Base-by-base conservation (phyloP, 2,888 invertebrate genomes). In the Erebia epiphron region DNA sequence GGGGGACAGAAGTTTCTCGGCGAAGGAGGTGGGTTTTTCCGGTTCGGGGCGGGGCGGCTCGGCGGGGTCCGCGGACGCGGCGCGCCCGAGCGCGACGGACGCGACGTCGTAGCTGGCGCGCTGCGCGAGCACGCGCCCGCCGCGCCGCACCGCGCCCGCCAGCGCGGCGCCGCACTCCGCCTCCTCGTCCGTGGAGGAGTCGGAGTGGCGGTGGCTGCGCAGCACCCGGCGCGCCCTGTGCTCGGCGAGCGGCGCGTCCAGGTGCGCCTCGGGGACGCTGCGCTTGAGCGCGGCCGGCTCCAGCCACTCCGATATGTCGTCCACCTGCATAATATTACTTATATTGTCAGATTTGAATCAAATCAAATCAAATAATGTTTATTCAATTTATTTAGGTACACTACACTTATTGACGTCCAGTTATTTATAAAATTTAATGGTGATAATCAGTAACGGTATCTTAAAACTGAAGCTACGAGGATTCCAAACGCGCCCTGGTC, bases 261-360 rank as follows among this genome's bases (percentile, higher is more conserved):
- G 86, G 3, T 86, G 84, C 0, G 81, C 70, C 79, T 82, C 89
- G 21, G 89, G 88, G 70, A 82, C 82, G 62, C 83, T 83, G 8
- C 91, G 83, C 70, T 87, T 88, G 2, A 89, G 83, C 0, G 90
- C 87, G 0, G 86, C 84, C 0, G 87, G 86, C 66, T 92, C 93
- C 68, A 94, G 82, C 93, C 93, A 94, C 65, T 86, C 83, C 0
- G 86, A 85, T 64, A 94, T 92, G 79, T 94, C 92, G 74, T 91
- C 92, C 78, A 94, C 94, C 92, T 91, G 78, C 8, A 16, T 21
- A 21, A 21, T 21, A 21, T 21, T 21, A n/a, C n/a, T n/a, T n/a
- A 21, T 21, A 21, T 21, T 21, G 21, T 21, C n/a, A n/a, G n/a
- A n/a, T n/a, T n/a, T n/a, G n/a, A n/a, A n/a, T n/a, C n/a, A n/a